Base-by-base conservation (phyloP, 92 coral and sea anemone species). In the Paramuricea clavata region DNA sequence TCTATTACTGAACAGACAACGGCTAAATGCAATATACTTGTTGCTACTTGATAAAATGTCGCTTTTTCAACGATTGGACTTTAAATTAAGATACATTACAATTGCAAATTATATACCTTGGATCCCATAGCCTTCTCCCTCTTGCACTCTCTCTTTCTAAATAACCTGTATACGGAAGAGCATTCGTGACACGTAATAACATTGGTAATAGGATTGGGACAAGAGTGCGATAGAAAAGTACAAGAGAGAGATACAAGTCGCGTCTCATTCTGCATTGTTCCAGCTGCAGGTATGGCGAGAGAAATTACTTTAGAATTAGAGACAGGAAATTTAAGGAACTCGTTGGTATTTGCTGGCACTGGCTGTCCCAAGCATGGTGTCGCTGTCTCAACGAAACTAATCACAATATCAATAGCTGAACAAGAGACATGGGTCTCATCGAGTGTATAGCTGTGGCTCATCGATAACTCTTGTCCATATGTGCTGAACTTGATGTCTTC, bases 361-460 rank as follows among this genome's bases (percentile, higher is more conserved):
- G 12, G 74, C 22, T 68, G 74, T 68, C 74, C 42, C 74, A 68
- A 68, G 74, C 74, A 31, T 31, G 74, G 21, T 32, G 74, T 68
- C 47, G 74, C 74, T 68, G 42, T 68, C 74, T 68, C 74, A 17
- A 68, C 19, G 47, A 26, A 68, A 4, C 23, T 35, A 32, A 31
- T 68, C 47, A 35, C 7, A 68, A 68, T 41, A 32, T 68, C 35
- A n/a, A 68, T 35, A 32, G 74, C 74, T 68, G 23, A 68, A 68
- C 74, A 68, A 35, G 74, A 68, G 47, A 68, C 74, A 31, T 35
- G 41, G 25, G 74, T 28, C 15, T 68, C 74, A 68, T 35, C n/a
- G 47, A 68, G 42, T 31, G 26, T 16, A 57, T 1, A 57, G 5
- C 9, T 35, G 39, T 68, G 39, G 39, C 47, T 68, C 74, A 68